Percentiles rank a stretch among this genome's conserved stretches.
Conservation (phyloP, 2,797 vertebrate genomes). For the Myiotriccus ornatus region DNA sequence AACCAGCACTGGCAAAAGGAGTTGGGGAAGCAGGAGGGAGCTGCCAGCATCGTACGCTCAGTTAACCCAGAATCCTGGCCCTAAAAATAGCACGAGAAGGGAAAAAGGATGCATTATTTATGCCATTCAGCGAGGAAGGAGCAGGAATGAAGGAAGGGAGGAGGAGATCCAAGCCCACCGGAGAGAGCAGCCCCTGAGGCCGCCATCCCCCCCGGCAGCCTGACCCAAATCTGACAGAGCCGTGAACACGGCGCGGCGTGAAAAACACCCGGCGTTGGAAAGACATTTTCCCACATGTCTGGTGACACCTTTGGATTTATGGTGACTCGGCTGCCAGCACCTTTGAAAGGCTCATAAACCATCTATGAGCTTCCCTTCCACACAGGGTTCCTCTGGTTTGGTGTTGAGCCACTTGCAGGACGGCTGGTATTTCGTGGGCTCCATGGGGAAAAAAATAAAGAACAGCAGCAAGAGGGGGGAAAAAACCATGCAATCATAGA, state of each 20-base stretch:
- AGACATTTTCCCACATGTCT: neutral
- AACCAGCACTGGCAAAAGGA: neutral
- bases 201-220: neutral
- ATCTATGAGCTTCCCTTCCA: neutral
- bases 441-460: rapidly evolving
- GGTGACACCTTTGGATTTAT: neutral
- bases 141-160: neutral
- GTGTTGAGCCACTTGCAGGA: neutral
- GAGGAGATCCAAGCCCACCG: neutral
- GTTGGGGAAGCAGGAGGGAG: neutral
- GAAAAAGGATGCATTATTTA: slow-evolving; percentile 35
- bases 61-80: slow-evolving; percentile 12
- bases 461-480: neutral
- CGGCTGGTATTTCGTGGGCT: rapidly evolving
- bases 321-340: neutral
- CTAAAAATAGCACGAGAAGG: slow-evolving; percentile 44
- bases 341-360: neutral
- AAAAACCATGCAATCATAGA: rapidly evolving
- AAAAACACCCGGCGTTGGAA: rapidly evolving
- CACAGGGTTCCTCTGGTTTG: rapidly evolving
- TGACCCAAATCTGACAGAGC: slow-evolving; percentile 54
- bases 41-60: neutral
- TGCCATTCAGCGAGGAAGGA: neutral
- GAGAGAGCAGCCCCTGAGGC: neutral
- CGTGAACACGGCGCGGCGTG: rapidly evolving